A percentile compares a stretch with the other conserved stretches of the same genome.
Evolutionary conservation across 2,113 vertebrate genomes (phyloP).

Genomic region (Pluvianellus socialis): DNA sequence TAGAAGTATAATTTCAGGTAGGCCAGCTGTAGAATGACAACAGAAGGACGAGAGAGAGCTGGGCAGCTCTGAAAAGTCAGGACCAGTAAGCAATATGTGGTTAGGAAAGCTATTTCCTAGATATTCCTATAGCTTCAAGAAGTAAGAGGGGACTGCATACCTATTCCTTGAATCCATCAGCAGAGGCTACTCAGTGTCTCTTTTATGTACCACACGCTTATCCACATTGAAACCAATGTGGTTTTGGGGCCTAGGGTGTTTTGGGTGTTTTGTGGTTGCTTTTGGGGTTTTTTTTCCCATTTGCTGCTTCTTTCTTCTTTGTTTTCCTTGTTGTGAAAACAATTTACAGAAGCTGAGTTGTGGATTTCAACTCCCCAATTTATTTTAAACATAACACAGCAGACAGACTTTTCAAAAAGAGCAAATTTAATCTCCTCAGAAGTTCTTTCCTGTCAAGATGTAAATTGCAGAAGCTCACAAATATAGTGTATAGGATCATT

Average conservation of each 20-base stretch:
- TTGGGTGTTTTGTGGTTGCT: background rate
- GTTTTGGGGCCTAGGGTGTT: background rate
- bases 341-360: background rate
- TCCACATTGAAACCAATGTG: fast-evolving
- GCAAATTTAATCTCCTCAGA: background rate
- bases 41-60: background rate
- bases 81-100: background rate
- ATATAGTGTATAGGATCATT: background rate
- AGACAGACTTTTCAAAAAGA: background rate
- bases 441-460: background rate
- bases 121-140: background rate
- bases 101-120: background rate
- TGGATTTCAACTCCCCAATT: background rate
- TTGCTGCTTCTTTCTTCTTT: background rate
- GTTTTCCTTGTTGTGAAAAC: background rate
- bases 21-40: background rate
- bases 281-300: background rate
- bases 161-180: background rate
- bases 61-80: background rate
- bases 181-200: background rate
- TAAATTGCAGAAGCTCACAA: background rate
- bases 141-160: background rate
- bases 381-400: background rate
- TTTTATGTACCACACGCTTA: background rate
- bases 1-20: background rate